phyloP scores from a whole-genome alignment of 2,113 vertebrate genomes.

The Dicrurus megarhynchus region DNA sequence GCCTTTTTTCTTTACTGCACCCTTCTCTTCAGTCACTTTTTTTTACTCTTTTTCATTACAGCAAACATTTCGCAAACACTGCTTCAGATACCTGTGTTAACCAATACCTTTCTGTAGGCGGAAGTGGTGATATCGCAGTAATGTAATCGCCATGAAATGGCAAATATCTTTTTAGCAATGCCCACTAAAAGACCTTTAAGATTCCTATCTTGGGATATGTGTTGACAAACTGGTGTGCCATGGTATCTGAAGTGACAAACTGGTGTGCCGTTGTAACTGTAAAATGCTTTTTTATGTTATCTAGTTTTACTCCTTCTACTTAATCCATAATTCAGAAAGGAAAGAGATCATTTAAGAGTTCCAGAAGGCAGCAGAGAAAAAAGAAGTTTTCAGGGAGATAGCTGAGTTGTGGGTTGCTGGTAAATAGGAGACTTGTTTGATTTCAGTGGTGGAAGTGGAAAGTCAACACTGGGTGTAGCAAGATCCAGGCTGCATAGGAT shows the following conservation, averaged over 20 bases:
- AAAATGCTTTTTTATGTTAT: neutral
- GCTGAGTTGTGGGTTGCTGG: neutral
- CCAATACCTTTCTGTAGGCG: neutral
- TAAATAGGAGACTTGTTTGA: neutral
- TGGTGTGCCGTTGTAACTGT: rapidly evolving
- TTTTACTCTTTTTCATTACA: neutral
- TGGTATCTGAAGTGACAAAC: neutral
- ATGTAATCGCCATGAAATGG: neutral
- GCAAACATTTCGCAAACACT: neutral
- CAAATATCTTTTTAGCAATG: neutral
- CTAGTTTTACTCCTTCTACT: neutral
- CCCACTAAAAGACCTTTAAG: neutral
- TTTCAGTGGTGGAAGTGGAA: neutral
- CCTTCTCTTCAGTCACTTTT: neutral
- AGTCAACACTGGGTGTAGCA: neutral
- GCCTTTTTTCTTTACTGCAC: neutral
- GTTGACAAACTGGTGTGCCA: neutral
- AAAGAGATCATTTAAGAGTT: neutral
- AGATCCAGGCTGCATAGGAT: neutral
- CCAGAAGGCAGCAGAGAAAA: neutral
- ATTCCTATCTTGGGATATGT: neutral
- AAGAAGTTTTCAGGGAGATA: neutral
- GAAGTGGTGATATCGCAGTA: neutral
- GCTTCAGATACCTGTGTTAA: neutral
- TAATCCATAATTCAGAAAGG: neutral